phyloP scores from a whole-genome alignment of 2,888 invertebrate species.

The Lymantria monacha region DNA sequence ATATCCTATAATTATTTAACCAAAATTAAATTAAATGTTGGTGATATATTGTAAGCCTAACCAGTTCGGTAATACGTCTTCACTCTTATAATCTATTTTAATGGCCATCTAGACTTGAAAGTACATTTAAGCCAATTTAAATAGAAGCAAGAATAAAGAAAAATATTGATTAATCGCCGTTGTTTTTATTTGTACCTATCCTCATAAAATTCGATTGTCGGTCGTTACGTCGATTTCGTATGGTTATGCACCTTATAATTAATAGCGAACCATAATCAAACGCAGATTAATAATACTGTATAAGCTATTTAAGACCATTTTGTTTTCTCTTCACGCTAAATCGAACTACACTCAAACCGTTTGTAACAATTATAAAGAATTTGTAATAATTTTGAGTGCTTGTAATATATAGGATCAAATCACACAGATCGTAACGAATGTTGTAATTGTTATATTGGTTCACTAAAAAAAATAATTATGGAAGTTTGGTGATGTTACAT shows the following conservation, averaged over 20 bases:
- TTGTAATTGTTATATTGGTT: conserved; percentile 75
- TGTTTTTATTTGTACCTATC: conserved; percentile 16
- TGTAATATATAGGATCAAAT: conserved; percentile 55
- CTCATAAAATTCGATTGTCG: too few species aligned
- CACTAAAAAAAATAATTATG: conserved; percentile 76
- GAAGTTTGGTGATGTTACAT: conserved; percentile 63
- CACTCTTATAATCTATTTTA: too few species aligned
- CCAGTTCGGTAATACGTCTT: too few species aligned
- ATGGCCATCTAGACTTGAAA: too few species aligned
- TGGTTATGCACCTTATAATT: background rate
- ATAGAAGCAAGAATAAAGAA: too few species aligned
- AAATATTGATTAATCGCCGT: conserved; percentile 2
- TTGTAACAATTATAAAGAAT: conserved; percentile 56
- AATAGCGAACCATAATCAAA: conserved; percentile 20
- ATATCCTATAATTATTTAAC: too few species aligned
- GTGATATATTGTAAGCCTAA: too few species aligned
- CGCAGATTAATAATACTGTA: conserved; percentile 21
- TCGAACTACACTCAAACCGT: conserved; percentile 33
- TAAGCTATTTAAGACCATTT: conserved; percentile 18
- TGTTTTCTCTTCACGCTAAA: conserved; percentile 31
- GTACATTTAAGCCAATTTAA: too few species aligned
- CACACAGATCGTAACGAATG: conserved; percentile 71
- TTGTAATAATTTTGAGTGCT: conserved; percentile 58
- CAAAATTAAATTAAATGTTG: too few species aligned
- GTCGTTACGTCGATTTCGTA: too few species aligned